Evolutionary conservation across 2,797 vertebrate species (phyloP), one percentile per base, ranked within the genome.

Genomic region (Acipenser ruthenus): DNA sequence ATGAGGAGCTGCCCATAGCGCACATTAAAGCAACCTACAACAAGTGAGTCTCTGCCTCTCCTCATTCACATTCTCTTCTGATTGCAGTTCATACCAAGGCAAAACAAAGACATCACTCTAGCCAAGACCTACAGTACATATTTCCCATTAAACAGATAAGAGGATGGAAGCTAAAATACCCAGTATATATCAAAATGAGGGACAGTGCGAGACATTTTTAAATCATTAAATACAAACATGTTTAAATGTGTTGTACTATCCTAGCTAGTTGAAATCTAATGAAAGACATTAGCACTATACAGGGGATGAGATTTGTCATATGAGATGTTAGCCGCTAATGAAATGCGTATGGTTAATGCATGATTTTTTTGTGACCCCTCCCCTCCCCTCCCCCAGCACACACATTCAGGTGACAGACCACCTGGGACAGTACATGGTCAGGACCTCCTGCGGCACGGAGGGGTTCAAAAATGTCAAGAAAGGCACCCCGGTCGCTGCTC

Each of bases 11-110:
- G 48, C 93, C 93, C 0, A 82, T 98, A 6, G 79, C 80, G 58
- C 90, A 98, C 75, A 84, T 99, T 69, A 97, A 97, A 86, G 95
- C 96, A 2, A 95, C 95, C 0, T 95, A 95, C 74, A 98, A 99
- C 88, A 99, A 99, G 96, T 98, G 84, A 92, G 95, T 71, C 15
- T 12, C 10, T 9, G 37, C 4, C 15, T 37, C 23, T 37, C 23
- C 23, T 37, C 23, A 37, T 37, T 37, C 23, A 37, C 23, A 37
- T 37, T 1, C 1, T 37, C 23, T 37, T 37, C 15, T 37, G 23
- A 37, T 3, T 37, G 23, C 23, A 37, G 23, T 37, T 37, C 4
- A 37, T 37, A 37, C 23, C 23, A 3, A 37, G 23, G 23, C 23
- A 37, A 37, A 37, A 37, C 23, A 2, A 37, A 37, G 23, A 37